These are phyloP conservation scores for Sesamia inferens DNA, from an alignment of 2,888 invertebrate species.

Conservation along the genomic window DNA sequence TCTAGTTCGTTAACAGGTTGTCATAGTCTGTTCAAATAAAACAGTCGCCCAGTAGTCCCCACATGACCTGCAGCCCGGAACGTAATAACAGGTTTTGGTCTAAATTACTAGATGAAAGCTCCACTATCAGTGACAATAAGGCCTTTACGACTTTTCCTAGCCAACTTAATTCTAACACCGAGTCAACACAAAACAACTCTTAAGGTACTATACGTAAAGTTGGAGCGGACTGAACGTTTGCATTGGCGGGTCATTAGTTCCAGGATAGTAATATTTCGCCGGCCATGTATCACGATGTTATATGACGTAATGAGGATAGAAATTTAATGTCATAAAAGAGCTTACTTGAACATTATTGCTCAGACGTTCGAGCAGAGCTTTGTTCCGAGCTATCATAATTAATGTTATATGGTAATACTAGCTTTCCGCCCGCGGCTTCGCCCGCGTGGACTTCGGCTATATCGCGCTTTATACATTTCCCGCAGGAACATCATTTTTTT, in stretches of 20 bases:
- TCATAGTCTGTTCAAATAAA: conserved; percentile 27
- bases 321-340: conserved; percentile 67
- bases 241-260: conserved; percentile 68
- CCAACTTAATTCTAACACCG: background rate
- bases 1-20: conserved; percentile 13
- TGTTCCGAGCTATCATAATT: conserved; percentile 23
- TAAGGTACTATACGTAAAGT: conserved; percentile 16
- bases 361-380: conserved; percentile 31
- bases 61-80: conserved; percentile 47
- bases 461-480: too few relatives aligned
- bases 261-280: conserved; percentile 67
- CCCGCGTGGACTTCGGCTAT: too few relatives aligned
- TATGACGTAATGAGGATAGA: conserved; percentile 75
- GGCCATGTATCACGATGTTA: conserved; percentile 73
- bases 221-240: background rate
- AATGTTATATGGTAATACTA: too few relatives aligned
- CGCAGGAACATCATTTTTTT: too few relatives aligned
- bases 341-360: conserved; percentile 56
- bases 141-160: conserved; percentile 44
- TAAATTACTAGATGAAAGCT: conserved; percentile 65
- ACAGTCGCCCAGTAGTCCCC: conserved; percentile 2
- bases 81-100: conserved; percentile 67
- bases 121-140: conserved; percentile 64
- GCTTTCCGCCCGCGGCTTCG: too few relatives aligned
- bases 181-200: conserved; percentile 36